phyloP scores from a whole-genome alignment of 53 echinoderm and acorn worm species.

The Glandiceps talaboti region DNA sequence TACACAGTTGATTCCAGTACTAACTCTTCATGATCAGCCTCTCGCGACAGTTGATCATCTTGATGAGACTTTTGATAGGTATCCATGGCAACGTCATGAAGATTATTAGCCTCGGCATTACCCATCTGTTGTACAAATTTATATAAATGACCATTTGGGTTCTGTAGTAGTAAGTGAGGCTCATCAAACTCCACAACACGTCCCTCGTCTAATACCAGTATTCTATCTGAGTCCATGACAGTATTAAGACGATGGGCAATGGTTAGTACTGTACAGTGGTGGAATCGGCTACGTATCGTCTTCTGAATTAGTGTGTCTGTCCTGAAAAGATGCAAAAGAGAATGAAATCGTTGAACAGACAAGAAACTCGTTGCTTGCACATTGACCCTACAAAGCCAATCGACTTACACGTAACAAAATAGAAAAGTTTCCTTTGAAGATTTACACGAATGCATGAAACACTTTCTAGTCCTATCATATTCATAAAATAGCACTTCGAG shows the following conservation, averaged over 20 bases:
- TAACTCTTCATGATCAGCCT: background rate
- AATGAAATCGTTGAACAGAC: too few species aligned
- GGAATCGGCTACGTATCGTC: slow-evolving; percentile 46
- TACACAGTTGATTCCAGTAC: background rate
- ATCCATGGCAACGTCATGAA: slow-evolving; percentile 42
- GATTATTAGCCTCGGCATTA: slow-evolving; percentile 48
- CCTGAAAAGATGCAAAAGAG: too few species aligned
- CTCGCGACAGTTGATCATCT: slow-evolving; percentile 13
- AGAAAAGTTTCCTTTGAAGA: too few species aligned
- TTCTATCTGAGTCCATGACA: slow-evolving; percentile 78
- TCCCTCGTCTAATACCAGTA: slow-evolving; percentile 71
- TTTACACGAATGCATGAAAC: too few species aligned
- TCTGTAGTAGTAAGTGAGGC: slow-evolving; percentile 63
- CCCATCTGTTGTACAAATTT: slow-evolving; percentile 66
- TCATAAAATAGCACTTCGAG: too few species aligned
- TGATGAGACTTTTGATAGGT: slow-evolving; percentile 43
- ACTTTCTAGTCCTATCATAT: too few species aligned
- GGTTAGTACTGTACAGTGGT: slow-evolving; percentile 20
- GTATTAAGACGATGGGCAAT: slow-evolving; percentile 76
- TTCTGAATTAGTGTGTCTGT: slow-evolving; percentile 63
- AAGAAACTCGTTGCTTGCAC: too few species aligned
- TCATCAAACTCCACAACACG: slow-evolving; percentile 58
- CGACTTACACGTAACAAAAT: too few species aligned
- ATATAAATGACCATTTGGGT: slow-evolving; percentile 36
- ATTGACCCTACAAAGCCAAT: too few species aligned